Evolutionary conservation across 2,888 invertebrate genomes (phyloP), one percentile per base, ranked within the genome.

Genomic region (Pterostichus niger): DNA sequence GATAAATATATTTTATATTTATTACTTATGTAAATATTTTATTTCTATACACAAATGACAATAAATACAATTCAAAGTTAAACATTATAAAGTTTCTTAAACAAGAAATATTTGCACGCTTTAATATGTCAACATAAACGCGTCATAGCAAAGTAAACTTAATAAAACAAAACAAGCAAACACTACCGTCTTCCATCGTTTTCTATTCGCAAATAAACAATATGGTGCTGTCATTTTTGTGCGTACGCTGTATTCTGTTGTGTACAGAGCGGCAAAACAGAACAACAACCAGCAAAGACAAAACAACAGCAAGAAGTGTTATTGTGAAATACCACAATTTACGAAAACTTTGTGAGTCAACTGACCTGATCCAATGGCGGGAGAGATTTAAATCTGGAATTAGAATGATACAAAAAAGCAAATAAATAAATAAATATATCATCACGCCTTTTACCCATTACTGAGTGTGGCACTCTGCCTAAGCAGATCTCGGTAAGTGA

Each of bases 121-220:
- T 59, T 59, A 59, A 24, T 24, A 24, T 59, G 59, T 59, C 59
- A 59, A 59, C 59, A 64, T 6, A 15, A 40, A 44, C 15, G 68
- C 24, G 68, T 44, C 13, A 40, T 71, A 7, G 56, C 13, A 9
- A 56, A 56, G 15, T 17, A 56, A 56, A 40, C 44, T 40, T 40
- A 71, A 44, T 71, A 71, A 71, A 71, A 71, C 68, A 71, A 71
- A 71, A 64, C 64, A 13, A 44, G 44, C 44, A 44, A 44, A 40
- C 44, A 17, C 68, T 71, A 71, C 68, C 44, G 68, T 71, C 56
- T 71, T 71, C 68, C 15, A 64, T 64, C 64, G 64, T 64, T 64
- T 64, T 40, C 68, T 71, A 71, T 15, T 40, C n/a, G 68, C 68
- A 44, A 71, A 71, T 64, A 64, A 64, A 64, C 64, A 64, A 64